Base-by-base conservation (phyloP, 2,113 vertebrate genomes). In the Oncorhynchus masou region DNA sequence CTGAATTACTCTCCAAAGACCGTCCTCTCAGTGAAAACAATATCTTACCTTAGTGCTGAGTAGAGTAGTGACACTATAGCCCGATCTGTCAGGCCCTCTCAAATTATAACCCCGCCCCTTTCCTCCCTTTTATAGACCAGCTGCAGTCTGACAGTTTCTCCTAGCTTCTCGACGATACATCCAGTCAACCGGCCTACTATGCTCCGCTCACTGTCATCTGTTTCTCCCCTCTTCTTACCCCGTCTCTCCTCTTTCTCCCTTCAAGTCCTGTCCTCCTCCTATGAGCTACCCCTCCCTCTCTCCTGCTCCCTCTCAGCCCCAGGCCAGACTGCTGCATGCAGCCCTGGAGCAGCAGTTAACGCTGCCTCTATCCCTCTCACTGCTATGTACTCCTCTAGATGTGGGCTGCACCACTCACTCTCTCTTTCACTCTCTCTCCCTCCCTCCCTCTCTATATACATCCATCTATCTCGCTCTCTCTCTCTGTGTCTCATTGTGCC, bases 11-110 rank as follows among this genome's bases (percentile, higher is more conserved):
- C 51, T 70, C 3, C 7, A n/a, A 31, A 68, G 7, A 7, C 39
- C 73, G 78, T 24, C 5, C 15, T 31, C n/a, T 3, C 27, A 62
- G 34, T 75, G 34, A 85, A 84, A 78, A 71, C 27, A 22, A 31
- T 71, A 0, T 75, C 91, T 92, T 94, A 92, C 91, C 91, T 92
- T 94, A 57, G 69, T 64, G 79, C 79, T 80, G 84, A 76, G 70
- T 79, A 69, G 59, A 29, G 27, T 31, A 60, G 74, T 67, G 80
- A 79, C 83, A 82, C 83, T 71, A 51, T 3, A 59, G 81, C 71
- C 76, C 80, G 31, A 68, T 59, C 79, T 45, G 79, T 78, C 77
- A 13, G 74, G 77, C 77, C 62, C 57, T 81, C 79, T 90, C 87
- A 85, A 34, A 79, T 71, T 84, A 73, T 83, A 84, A 86, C 57